Conservation (phyloP, 2,113 vertebrate genomes). For the Upupa epops region DNA sequence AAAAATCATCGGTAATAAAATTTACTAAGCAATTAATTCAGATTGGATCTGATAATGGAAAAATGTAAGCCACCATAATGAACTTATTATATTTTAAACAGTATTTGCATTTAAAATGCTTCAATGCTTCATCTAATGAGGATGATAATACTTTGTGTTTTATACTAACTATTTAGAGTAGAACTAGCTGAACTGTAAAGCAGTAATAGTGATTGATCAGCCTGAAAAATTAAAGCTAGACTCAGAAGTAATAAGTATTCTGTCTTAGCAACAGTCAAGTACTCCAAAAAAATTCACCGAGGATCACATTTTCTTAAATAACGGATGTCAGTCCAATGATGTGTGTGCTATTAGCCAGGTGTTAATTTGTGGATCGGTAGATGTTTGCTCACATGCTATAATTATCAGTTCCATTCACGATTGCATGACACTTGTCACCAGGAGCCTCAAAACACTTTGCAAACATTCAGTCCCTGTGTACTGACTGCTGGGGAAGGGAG, state of each 20-base stretch:
- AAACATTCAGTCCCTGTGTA: constrained; percentile 24
- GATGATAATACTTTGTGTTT: constrained; percentile 17
- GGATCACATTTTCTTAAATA: constrained; percentile 38
- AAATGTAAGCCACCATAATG: constrained; percentile 13
- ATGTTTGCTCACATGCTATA: constrained; percentile 23
- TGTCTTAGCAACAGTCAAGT: background rate
- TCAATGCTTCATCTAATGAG: constrained; percentile 41
- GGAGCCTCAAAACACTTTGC: constrained; percentile 27
- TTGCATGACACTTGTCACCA: constrained; percentile 15
- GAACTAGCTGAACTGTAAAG: constrained; percentile 55
- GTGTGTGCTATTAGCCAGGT: constrained; percentile 44
- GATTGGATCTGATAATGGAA: constrained; percentile 34
- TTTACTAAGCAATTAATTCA: constrained; percentile 41
- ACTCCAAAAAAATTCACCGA: background rate
- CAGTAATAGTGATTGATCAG: constrained; percentile 23
- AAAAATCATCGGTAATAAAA: constrained; percentile 20
- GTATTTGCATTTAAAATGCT: constrained; percentile 55
- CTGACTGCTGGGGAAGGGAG: background rate
- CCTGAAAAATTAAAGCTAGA: constrained; percentile 20
- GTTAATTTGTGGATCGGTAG: constrained; percentile 36
- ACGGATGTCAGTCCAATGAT: constrained; percentile 30
- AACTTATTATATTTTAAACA: constrained; percentile 46
- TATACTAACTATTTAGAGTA: background rate
- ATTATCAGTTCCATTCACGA: constrained; percentile 33
- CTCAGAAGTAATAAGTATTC: constrained; percentile 31